These are phyloP conservation scores for Ascidia mentula DNA, from an alignment of 23 tunicate species.

Conservation along the genomic window DNA sequence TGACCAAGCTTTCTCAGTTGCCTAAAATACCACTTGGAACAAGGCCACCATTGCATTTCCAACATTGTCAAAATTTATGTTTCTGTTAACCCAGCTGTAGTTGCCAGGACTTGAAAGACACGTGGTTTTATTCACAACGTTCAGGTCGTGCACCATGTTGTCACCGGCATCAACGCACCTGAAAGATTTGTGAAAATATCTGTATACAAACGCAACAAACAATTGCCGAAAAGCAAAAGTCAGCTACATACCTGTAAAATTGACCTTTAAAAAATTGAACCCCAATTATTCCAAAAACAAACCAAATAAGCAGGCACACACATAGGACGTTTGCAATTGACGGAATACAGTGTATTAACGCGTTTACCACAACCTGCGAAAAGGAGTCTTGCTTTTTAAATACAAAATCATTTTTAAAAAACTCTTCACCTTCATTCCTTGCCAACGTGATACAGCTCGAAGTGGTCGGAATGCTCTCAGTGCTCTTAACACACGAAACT, in stretches of 20 bases:
- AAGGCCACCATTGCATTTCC: slow-evolving; percentile 87
- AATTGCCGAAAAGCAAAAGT: too few relatives aligned
- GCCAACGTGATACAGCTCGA: slow-evolving; percentile 95
- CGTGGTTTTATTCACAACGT: slow-evolving; percentile 25
- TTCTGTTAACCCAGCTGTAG: slow-evolving; percentile 68
- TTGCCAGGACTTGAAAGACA: slow-evolving; percentile 31
- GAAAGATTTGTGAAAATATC: too few relatives aligned
- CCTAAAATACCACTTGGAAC: slow-evolving; percentile 68
- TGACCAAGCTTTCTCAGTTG: not conserved
- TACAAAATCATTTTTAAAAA: not conserved
- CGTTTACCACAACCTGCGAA: slow-evolving; percentile 88
- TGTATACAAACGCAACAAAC: too few relatives aligned
- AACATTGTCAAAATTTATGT: slow-evolving; percentile 84
- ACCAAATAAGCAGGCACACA: slow-evolving; percentile 91
- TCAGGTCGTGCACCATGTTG: slow-evolving; percentile 4
- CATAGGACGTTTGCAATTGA: slow-evolving; percentile 93
- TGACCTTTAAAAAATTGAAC: slow-evolving; percentile 91
- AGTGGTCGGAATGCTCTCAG: slow-evolving; percentile 88
- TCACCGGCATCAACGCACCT: slow-evolving; percentile 57
- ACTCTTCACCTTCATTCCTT: slow-evolving; percentile 81
- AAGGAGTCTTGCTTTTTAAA: too few relatives aligned
- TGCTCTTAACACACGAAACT: slow-evolving; percentile 72
- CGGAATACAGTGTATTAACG: slow-evolving; percentile 87
- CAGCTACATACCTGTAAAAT: slow-evolving; percentile 66
- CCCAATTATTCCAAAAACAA: slow-evolving; percentile 91